Conservation (phyloP, 35 echinoderm and acorn worm species). For the Ophiothrix spiculata region DNA sequence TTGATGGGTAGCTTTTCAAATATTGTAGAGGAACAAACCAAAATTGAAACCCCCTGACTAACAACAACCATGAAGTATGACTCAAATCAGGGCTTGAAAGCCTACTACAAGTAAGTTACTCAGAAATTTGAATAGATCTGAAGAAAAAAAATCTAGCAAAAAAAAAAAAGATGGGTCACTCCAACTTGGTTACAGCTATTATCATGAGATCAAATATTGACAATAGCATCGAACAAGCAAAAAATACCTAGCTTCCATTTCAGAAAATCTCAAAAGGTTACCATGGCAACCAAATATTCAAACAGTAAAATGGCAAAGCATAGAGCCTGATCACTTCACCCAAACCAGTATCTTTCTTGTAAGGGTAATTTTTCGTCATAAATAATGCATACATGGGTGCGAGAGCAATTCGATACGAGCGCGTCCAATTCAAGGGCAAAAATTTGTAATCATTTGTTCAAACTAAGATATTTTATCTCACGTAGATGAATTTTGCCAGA, state of each 20-base stretch:
- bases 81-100: too few relatives aligned
- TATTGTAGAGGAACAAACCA: too few relatives aligned
- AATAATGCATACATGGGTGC: background rate
- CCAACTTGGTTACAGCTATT: background rate
- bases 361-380: background rate
- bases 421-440: conserved; percentile 14
- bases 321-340: background rate
- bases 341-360: background rate
- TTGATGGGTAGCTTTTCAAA: too few relatives aligned
- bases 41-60: too few relatives aligned
- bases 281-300: background rate
- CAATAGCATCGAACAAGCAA: background rate
- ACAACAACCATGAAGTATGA: too few relatives aligned
- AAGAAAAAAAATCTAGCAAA: too few relatives aligned
- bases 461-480: background rate
- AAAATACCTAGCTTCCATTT: background rate
- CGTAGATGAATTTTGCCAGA: background rate
- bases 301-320: background rate
- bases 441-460: conserved; percentile 13
- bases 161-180: background rate
- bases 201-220: background rate
- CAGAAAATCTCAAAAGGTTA: background rate
- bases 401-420: conserved; percentile 9
- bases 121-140: too few relatives aligned
- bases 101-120: too few relatives aligned